Percentiles rank a stretch among this genome's conserved stretches.
phyloP scores from a whole-genome alignment of 2,113 vertebrate genomes.

The Coptodon rendalli region DNA sequence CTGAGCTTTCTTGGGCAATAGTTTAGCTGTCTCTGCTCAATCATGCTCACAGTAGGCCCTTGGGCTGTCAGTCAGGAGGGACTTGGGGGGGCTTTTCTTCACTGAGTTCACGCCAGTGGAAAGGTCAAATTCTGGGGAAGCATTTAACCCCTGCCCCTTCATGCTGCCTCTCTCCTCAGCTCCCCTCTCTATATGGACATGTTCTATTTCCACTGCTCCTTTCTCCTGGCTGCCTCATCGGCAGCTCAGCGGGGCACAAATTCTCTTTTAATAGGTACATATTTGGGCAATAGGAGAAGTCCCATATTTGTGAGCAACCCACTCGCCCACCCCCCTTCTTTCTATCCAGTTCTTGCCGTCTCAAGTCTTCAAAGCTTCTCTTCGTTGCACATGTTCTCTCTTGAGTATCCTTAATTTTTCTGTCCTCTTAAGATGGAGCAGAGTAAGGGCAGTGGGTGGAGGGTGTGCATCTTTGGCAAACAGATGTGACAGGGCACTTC shows the following conservation, averaged over 20 bases:
- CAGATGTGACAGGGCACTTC: neutral
- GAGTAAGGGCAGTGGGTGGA: neutral
- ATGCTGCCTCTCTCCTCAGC: constrained; percentile 28
- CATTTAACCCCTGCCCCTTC: constrained; percentile 57
- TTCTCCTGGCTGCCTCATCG: constrained; percentile 49
- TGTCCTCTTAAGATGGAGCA: neutral
- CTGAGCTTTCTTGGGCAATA: neutral
- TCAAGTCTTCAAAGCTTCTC: neutral
- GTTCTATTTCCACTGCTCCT: constrained; percentile 62
- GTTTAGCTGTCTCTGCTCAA: neutral
- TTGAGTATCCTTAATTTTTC: neutral
- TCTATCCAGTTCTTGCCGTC: neutral
- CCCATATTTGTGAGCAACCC: constrained; percentile 24
- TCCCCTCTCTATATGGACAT: constrained; percentile 70
- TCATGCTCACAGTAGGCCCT: neutral
- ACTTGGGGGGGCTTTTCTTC: constrained; percentile 13
- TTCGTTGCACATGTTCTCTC: neutral
- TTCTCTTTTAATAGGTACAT: constrained; percentile 63
- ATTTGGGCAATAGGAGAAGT: constrained; percentile 68
- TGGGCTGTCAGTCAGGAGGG: constrained; percentile 19
- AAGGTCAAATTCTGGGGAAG: constrained; percentile 56
- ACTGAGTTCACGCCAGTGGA: constrained; percentile 28
- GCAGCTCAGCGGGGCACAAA: constrained; percentile 47
- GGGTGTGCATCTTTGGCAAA: neutral
- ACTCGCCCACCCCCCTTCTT: neutral